Base-by-base conservation (phyloP, 1,140 invertebrate species). In the Drosophila dunni region DNA sequence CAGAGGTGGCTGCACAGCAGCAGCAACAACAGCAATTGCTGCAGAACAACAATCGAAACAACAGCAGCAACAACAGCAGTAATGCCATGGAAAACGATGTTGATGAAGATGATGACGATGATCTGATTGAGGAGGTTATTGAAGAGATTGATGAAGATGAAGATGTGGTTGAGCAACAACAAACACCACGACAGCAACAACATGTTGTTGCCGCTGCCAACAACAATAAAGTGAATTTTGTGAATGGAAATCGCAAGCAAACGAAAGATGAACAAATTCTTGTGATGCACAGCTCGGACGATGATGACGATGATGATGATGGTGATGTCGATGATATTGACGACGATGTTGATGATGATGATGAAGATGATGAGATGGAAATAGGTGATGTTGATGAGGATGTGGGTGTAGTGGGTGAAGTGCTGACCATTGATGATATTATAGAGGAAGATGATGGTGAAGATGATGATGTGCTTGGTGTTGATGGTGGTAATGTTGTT, bases 381-480 rank as follows among this genome's bases (percentile, higher is more conserved):
- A 17, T 34, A 44, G 73, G 38, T 10, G 54, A 74, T 1, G 67
- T 36, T 6, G 70, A 48, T 10, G 53, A 58, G 20, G 61, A 44
- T 11, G 66, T 36, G 44, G 42, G 15, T n/a, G 58, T 38, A 0
- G 51, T 75, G n/a, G 66, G 56, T 9, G 66, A 74, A 38, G 10
- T 42, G 2, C 66, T 90, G 56, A 64, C 60, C 40, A 78, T 83
- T 51, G 77, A 81, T 20, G 75, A 90, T 62, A 90, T 88, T 62
- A 86, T 80, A 46, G 78, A 88, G 7, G 81, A 83, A 51, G 81
- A 84, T 11, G 84, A 70, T 57, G 81, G 80, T 48, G 80, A 79
- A 11, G 80, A 78, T 42, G 77, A 73, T 17, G 74, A 62, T 29
- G 62, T 57, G 70, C 56, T 64, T 20, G 50, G 29, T 33, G 50